Base-by-base conservation (phyloP, 2,797 vertebrate genomes). In the Danio albolineatus region DNA sequence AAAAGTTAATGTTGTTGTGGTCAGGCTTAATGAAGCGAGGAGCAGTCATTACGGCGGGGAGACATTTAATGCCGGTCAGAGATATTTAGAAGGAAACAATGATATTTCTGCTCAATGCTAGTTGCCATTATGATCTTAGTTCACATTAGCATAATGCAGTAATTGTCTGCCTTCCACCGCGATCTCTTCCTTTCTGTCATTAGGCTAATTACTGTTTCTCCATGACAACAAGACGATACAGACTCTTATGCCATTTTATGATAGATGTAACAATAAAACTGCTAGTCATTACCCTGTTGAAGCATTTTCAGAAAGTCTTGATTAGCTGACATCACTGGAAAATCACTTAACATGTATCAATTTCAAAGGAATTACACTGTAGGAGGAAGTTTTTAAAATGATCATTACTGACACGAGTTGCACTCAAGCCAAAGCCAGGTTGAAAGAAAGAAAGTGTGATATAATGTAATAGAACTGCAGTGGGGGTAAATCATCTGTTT, bases 91-190 rank as follows among this genome's bases (percentile, higher is more conserved):
- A 39, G 66, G 13, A 79, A 79, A 79, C 39, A 79, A 44, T 62
- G 9, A 71, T 53, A 72, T 74, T 82, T 82, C 41, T 12, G 53
- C 46, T 73, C 17, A 8, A n/a, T 48, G 39, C 46, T 74, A 12
- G 19, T 54, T 53, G 17, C 19, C 54, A 51, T 72, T 54, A 79
- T 46, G 67, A 17, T 14, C 38, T 78, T 76, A 54, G 41, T 19
- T 53, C 10, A 38, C 21, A 74, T 78, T 67, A 60, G 53, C 54
- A 74, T 79, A 79, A 79, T 62, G 57, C 13, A 28, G 46, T 69
- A 51, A 73, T 66, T 67, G 44, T 12, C 14, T 78, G 46, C 44
- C 13, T 41, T 82, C 41, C 49, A 19, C 46, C 43, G 21, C 16
- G 60, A 43, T 54, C 13, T 72, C 41, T 73, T 73, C 16, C 17